phyloP scores from a whole-genome alignment of 2,113 vertebrate species.

The Pterocles burchelli region DNA sequence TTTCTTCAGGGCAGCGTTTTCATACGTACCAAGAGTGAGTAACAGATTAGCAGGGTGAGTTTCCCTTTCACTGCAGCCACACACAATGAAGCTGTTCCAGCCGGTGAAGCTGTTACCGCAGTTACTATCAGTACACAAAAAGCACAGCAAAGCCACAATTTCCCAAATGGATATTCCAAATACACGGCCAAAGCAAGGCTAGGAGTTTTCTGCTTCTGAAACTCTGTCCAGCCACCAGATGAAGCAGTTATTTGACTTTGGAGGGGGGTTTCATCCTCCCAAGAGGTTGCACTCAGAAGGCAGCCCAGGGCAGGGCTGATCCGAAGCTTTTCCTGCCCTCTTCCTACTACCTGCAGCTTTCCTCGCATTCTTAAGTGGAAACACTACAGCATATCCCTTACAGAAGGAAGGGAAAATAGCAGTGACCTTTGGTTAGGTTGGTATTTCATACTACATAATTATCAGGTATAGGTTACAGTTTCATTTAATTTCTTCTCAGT shows the following conservation, averaged over 20 bases:
- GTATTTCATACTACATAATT: not conserved
- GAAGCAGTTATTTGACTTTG: not conserved
- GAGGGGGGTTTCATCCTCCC: no score
- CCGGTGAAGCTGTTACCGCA: not conserved
- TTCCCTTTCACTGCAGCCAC: not conserved
- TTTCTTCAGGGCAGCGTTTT: not conserved
- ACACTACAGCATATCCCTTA: not conserved
- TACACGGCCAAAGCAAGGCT: not conserved
- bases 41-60: not conserved
- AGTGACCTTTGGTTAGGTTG: not conserved
- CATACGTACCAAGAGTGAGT: not conserved
- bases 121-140: conserved; percentile 31
- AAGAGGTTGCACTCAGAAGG: no score
- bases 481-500: not conserved
- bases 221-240: not conserved
- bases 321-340: not conserved
- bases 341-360: not conserved
- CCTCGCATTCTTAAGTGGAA: not conserved
- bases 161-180: not conserved
- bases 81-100: not conserved
- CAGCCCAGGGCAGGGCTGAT: not conserved
- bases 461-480: not conserved
- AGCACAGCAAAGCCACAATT: not conserved
- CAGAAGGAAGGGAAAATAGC: not conserved
- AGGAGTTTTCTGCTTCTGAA: not conserved